A percentile compares a stretch with the other conserved stretches of the same genome.
These are phyloP conservation scores for Ophioderma brevispina DNA, from an alignment of 35 echinoderm and acorn worm genomes.

Conservation along the genomic window DNA sequence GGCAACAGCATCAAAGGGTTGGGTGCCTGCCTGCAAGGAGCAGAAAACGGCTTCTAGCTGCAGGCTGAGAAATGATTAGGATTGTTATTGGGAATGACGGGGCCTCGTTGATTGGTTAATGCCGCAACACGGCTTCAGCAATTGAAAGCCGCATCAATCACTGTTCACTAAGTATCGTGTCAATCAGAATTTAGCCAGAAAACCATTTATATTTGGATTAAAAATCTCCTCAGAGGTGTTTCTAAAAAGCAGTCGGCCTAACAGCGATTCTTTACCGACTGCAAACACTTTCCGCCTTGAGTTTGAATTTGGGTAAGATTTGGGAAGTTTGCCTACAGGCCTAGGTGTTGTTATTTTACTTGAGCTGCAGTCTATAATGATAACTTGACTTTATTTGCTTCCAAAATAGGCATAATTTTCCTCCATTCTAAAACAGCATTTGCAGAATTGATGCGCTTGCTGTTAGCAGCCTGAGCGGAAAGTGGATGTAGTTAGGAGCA, in stretches of 20 bases:
- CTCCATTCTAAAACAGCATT: not conserved
- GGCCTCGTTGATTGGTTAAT: not conserved
- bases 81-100: not conserved
- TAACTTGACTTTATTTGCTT: not conserved
- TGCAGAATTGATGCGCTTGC: not conserved
- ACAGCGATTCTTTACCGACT: not conserved
- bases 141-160: conserved; percentile 6
- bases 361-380: not conserved
- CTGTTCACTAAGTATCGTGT: not conserved
- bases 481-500: not conserved
- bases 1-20: not conserved
- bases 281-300: not conserved
- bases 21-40: not conserved
- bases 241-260: not conserved
- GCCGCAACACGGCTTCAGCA: not conserved
- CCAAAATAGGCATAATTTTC: not conserved
- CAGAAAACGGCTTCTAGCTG: not conserved
- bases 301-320: not conserved
- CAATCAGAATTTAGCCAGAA: not conserved
- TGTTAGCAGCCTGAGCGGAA: not conserved
- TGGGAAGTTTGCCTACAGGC: not conserved
- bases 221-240: not conserved
- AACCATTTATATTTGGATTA: conserved; percentile 12
- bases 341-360: not conserved
- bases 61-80: not conserved